Base-by-base conservation (phyloP, 1,140 invertebrate species). In the Philotrypesis tridentata region DNA sequence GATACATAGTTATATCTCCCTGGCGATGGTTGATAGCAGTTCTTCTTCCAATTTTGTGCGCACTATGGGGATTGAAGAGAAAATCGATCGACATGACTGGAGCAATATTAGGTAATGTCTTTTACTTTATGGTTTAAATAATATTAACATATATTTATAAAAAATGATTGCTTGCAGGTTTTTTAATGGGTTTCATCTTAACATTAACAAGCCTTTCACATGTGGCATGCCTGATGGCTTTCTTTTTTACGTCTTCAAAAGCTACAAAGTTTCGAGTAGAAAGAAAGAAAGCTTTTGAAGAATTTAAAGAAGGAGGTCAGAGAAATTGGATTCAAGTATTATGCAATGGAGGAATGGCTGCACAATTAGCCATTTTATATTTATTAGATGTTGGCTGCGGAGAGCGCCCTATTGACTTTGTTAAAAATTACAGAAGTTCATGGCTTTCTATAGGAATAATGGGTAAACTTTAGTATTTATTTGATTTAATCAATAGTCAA, bases 261-360 rank as follows among this genome's bases (percentile, higher is more conserved):
- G 96, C 95, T 1, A 98, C 97, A 5, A 97, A 97, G 88, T 96
- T 96, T 88, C 92, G 95, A 33, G 88, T 93, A 9, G 85, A 94
- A 55, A 87, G 93, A 75, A 98, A 98, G 89, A 93, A 90, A 60
- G 95, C 95, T 86, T 87, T 97, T 73, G 97, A 98, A 89, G 95
- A 97, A 85, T 96, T 95, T 85, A 97, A 96, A 91, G 96, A 97
- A 93, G 96, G 96, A 85, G 96, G 97, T 0, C 96, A 97, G 88
- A 93, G 97, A 84, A 97, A 97, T 90, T 98, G 97, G 97, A 92
- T 97, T 9, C 97, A 98, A 90, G 97, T 98, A 6, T 87, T 98
- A 0, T 97, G 97, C 89, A 98, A 98, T 93, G 95, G 95, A 11
- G 97, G 97, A 12, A 96, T 97, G 93, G 96, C 96, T 21, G 93